Evolutionary conservation across 2,888 invertebrate species (phyloP), one percentile per base, ranked within the genome.

Genomic region (Oscheius sp.): DNA sequence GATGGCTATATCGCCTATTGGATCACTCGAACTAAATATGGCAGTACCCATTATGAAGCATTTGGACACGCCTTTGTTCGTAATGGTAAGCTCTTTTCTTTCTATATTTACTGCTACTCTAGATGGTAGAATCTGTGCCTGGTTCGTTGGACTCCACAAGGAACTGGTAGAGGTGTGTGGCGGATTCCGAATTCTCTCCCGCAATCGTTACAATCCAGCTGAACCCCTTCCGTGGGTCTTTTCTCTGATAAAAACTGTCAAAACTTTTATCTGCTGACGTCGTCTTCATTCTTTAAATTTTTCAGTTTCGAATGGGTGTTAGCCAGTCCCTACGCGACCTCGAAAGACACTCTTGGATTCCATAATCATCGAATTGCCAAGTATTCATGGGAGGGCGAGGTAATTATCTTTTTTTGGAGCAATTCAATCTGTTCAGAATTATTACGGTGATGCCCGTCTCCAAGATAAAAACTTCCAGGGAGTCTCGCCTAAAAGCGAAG

Each of bases 151-250:
- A 0, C 45, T 67, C 49, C 12, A 64, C 47, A 44, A 67, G 24
- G 75, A 76, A 36, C 68, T 76, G 3, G 71, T 74, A 12, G 75
- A 79, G 33, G 72, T 79, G 38, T 80, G 78, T 50, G 77, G 77
- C 24, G 80, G 80, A 47, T 80, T 80, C 74, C 69, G 80, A 12
- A 70, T 80, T n/a, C 72, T 80, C 20, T 68, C 70, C 17, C 56
- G 72, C 5, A 72, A 67, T n/a, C 66, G 72, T 5, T 49, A 62
- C 41, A 72, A 67, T 36, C 77, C 73, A 9, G 22, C 68, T 14
- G 72, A 77, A 57, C 62, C 61, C 30, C 63, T 65, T 41, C 75
- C 77, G 59, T 73, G 17, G 67, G 72, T 66, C 17, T 24, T 47
- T 28, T 41, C 24, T 24, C 26, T n/a, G 30, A 17, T 5, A 28